Conservation (phyloP, 1,140 invertebrate species). For the Triops longicaudatus region DNA sequence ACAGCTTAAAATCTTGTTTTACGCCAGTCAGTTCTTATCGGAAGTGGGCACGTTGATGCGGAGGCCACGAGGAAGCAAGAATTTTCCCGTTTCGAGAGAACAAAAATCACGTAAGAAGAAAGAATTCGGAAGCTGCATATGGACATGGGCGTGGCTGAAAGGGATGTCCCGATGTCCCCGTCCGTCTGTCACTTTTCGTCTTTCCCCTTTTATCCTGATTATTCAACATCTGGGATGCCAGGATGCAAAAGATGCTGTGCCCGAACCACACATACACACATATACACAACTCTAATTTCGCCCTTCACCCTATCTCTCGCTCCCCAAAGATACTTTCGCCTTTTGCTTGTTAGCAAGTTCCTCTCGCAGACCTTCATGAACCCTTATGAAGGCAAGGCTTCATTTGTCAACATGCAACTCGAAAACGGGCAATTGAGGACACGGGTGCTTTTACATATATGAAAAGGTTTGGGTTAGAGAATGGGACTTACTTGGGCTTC, state of each 20-base stretch:
- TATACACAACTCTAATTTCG: neutral
- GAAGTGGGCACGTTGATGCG: too few species aligned
- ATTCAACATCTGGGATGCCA: neutral
- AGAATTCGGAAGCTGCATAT: neutral
- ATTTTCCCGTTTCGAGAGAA: too few species aligned
- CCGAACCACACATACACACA: neutral
- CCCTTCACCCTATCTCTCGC: neutral
- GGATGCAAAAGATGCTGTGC: neutral
- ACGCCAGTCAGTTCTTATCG: too few species aligned
- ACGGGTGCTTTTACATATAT: too few species aligned
- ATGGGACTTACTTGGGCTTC: too few species aligned
- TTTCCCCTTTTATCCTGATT: neutral
- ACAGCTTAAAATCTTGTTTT: too few species aligned
- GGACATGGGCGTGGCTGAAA: neutral
- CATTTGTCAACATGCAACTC: too few species aligned
- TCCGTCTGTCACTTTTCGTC: conserved; percentile 1
- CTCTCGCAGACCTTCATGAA: neutral
- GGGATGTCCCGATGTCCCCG: conserved; percentile 1
- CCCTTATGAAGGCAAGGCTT: too few species aligned
- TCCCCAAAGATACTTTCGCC: neutral
- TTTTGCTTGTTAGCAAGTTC: neutral
- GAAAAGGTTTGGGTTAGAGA: too few species aligned
- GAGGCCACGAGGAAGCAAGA: too few species aligned
- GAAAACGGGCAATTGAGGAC: too few species aligned
- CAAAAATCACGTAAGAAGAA: too few species aligned